Conservation (phyloP, 37 sponge, comb jelly and placozoan genomes). For the Amphimedon queenslandica region DNA sequence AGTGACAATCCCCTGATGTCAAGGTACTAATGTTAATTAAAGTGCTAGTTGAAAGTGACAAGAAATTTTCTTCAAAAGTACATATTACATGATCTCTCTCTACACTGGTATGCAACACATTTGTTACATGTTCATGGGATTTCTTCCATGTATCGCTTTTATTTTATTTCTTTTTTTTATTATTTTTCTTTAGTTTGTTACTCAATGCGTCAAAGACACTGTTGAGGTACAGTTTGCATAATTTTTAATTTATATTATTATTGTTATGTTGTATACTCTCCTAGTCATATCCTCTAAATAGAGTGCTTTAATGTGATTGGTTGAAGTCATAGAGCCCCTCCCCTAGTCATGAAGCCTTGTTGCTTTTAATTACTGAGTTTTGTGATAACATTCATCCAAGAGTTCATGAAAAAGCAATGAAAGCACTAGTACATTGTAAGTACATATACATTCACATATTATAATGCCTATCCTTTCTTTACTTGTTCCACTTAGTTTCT, state of each 20-base stretch:
- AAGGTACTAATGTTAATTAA: neutral
- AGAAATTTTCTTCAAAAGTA: neutral
- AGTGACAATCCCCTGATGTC: conserved; percentile 8
- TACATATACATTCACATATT: too few relatives aligned
- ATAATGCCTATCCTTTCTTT: too few relatives aligned
- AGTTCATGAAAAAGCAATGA: conserved; percentile 59
- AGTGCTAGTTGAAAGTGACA: neutral
- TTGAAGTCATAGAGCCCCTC: conserved; percentile 30
- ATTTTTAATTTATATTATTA: neutral
- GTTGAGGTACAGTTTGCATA: neutral
- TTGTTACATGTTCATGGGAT: too few relatives aligned
- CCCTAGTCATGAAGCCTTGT: conserved; percentile 8
- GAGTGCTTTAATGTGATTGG: conserved; percentile 69
- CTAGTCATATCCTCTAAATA: conserved; percentile 53
- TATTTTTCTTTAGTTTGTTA: neutral
- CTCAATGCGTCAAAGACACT: neutral
- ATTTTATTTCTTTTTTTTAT: too few relatives aligned
- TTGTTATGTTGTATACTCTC: conserved; percentile 1
- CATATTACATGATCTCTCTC: neutral
- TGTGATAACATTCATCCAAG: conserved; percentile 58
- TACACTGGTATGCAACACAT: neutral
- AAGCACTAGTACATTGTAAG: conserved; percentile 53
- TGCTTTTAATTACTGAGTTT: conserved; percentile 26
- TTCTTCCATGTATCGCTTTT: too few relatives aligned
- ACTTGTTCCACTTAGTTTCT: too few relatives aligned